A percentile compares a stretch with the other conserved stretches of the same genome.
Evolutionary conservation across 1,140 invertebrate species (phyloP).

Genomic region (Hyles vespertilio): DNA sequence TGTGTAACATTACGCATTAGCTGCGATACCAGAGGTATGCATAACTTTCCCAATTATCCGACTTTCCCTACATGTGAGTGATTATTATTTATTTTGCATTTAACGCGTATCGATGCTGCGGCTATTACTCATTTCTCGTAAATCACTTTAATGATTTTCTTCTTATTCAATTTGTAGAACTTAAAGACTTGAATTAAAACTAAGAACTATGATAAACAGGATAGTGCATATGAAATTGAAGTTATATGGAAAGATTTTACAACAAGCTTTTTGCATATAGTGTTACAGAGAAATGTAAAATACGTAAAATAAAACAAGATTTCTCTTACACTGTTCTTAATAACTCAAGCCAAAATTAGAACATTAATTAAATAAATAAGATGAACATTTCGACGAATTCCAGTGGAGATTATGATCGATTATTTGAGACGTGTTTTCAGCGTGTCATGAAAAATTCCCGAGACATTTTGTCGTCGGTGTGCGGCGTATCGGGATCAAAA

Average conservation of each 20-base stretch:
- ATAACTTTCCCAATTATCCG: constrained; percentile 22
- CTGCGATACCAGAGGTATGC: constrained; percentile 9
- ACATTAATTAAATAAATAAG: constrained; percentile 5
- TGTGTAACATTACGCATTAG: no score
- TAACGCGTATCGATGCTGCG: constrained; percentile 3
- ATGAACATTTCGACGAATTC: constrained; percentile 41
- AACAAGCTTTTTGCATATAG: no score
- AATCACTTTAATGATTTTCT: no score
- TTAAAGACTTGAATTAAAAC: no score
- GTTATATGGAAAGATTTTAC: no score
- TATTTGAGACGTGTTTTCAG: constrained; percentile 54
- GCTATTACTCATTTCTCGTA: no score
- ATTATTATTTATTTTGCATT: constrained; percentile 27
- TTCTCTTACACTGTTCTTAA: background rate
- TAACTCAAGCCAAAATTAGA: no score
- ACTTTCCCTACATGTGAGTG: constrained; percentile 20
- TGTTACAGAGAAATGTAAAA: no score
- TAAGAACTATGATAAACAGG: no score
- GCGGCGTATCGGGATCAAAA: constrained; percentile 67
- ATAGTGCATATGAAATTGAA: no score
- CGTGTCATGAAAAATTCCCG: constrained; percentile 52
- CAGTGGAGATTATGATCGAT: constrained; percentile 64
- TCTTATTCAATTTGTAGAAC: no score
- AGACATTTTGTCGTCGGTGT: constrained; percentile 52
- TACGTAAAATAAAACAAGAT: background rate